Evolutionary conservation across 2,797 vertebrate species (phyloP).

Genomic region (Acanthurus tractus): DNA sequence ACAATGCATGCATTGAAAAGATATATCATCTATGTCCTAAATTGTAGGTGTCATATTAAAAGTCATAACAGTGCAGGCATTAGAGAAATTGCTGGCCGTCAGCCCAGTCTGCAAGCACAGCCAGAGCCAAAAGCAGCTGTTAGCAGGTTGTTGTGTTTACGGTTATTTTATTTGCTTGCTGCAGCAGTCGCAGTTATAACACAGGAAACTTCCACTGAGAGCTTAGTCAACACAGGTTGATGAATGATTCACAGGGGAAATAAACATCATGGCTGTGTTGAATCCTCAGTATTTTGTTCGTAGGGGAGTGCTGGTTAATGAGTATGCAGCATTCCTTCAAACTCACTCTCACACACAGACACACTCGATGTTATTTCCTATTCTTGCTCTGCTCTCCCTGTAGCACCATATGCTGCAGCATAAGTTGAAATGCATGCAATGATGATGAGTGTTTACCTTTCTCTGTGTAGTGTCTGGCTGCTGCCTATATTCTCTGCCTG

Average conservation of each 20-base stretch:
- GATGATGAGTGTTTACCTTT: not conserved
- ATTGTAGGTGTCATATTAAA: conserved; percentile 9
- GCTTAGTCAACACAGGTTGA: conserved; percentile 63
- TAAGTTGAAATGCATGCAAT: not conserved
- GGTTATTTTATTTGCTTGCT: conserved; percentile 48
- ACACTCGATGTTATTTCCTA: not conserved
- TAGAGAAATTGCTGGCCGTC: conserved; percentile 26
- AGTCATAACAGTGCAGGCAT: conserved; percentile 24
- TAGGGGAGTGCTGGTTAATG: conserved; percentile 43
- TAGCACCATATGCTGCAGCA: conserved; percentile 15
- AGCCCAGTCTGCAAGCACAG: conserved; percentile 28
- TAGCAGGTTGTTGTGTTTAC: conserved; percentile 49
- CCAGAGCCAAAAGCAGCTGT: conserved; percentile 52
- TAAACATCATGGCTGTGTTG: conserved; percentile 30
- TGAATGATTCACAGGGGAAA: conserved; percentile 52
- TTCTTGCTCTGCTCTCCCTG: not conserved
- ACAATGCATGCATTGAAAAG: not conserved
- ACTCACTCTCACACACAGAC: conserved; percentile 13
- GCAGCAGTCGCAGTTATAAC: conserved; percentile 35
- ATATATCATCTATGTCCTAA: conserved; percentile 11
- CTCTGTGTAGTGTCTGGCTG: conserved; percentile 11
- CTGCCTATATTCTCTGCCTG: not conserved
- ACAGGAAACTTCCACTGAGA: conserved; percentile 49
- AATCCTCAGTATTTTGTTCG: conserved; percentile 31
- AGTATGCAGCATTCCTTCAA: conserved; percentile 36